phyloP scores from a whole-genome alignment of 2,888 invertebrate species.

The Drosophila heteroneura region DNA sequence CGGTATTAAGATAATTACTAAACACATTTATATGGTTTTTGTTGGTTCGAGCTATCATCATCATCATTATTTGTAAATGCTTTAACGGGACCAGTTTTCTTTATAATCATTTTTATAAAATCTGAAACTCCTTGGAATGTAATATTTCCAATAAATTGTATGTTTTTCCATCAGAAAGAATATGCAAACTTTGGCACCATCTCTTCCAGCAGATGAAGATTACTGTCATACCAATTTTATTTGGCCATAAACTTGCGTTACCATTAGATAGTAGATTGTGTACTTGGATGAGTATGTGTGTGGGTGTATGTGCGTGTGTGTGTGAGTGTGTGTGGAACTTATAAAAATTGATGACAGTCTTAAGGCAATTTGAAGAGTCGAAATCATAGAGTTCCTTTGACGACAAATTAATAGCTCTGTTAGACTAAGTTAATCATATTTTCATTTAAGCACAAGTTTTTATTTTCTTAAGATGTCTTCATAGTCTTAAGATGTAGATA shows the following conservation, averaged over 20 bases:
- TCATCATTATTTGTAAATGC: constrained; percentile 6
- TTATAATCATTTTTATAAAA: constrained; percentile 16
- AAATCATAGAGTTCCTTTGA: constrained; percentile 56
- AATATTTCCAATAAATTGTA: not conserved
- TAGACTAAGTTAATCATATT: constrained; percentile 34
- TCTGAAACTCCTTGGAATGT: not conserved
- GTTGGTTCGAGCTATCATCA: not conserved
- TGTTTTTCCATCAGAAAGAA: not conserved
- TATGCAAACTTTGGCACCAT: constrained; percentile 4
- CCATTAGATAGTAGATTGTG: constrained; percentile 20
- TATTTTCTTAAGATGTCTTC: constrained; percentile 29
- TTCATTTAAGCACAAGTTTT: constrained; percentile 11
- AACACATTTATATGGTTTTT: not conserved
- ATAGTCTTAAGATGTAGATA: constrained; percentile 26
- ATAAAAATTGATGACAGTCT: constrained; percentile 22
- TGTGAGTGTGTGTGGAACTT: constrained; percentile 2
- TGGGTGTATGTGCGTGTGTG: not conserved
- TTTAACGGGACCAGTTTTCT: constrained; percentile 54
- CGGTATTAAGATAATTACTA: constrained; percentile 7
- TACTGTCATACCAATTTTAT: constrained; percentile 19
- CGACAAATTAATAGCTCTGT: constrained; percentile 36
- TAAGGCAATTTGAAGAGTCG: constrained; percentile 12
- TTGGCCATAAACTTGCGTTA: constrained; percentile 29
- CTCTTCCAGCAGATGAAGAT: constrained; percentile 3
- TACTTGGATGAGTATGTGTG: not conserved